Evolutionary conservation across 2,797 vertebrate species (phyloP).

Genomic region (Euthynnus affinis): DNA sequence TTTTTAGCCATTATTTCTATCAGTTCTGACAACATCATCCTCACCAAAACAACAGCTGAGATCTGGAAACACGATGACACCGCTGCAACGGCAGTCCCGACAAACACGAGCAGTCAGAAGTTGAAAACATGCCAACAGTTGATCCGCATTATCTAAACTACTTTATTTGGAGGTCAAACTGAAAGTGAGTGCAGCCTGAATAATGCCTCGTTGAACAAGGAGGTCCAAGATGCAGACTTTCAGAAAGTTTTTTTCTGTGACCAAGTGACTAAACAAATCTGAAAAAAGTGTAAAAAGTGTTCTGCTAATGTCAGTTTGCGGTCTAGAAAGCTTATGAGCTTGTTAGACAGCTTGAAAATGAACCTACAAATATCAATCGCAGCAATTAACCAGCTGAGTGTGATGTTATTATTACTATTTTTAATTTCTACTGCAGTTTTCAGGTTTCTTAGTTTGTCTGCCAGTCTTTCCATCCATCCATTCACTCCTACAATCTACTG

Average conservation of each 20-base stretch:
- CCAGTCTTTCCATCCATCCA: not conserved
- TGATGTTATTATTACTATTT: not conserved
- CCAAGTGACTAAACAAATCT: no score
- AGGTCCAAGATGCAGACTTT: no score
- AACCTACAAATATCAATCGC: not conserved
- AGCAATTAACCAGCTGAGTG: not conserved
- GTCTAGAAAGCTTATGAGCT: no score
- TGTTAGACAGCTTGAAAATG: no score
- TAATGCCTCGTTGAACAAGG: no score
- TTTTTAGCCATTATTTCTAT: not conserved
- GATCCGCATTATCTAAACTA: not conserved
- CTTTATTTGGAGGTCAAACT: not conserved
- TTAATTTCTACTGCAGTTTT: not conserved
- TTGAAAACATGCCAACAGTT: not conserved
- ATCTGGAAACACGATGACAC: not conserved
- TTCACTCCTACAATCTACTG: no score
- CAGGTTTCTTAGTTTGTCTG: not conserved
- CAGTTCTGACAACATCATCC: not conserved
- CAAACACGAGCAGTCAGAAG: not conserved
- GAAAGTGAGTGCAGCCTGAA: not conserved
- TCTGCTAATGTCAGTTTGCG: no score
- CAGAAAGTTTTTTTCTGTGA: no score
- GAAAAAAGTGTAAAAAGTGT: no score
- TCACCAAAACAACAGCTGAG: not conserved
- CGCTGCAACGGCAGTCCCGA: not conserved